These are phyloP conservation scores for Chloromyia formosa DNA, from an alignment of 2,888 invertebrate species.

Conservation along the genomic window DNA sequence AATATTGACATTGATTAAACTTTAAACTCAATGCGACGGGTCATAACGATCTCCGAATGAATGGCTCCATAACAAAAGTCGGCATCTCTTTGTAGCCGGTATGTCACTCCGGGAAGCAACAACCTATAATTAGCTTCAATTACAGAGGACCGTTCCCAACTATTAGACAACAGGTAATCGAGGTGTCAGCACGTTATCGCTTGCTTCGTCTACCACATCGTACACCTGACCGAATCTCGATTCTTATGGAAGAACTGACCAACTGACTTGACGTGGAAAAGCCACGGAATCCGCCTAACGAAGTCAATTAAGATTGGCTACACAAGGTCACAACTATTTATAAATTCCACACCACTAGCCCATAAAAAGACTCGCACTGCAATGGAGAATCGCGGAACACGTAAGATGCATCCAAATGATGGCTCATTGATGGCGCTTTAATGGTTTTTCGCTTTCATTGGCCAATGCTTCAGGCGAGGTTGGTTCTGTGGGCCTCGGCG, in stretches of 20 bases:
- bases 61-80: too few relatives aligned
- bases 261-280: neutral
- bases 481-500: neutral
- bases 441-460: neutral
- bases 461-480: neutral
- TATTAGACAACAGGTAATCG: neutral
- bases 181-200: neutral
- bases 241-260: neutral
- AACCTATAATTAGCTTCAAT: neutral
- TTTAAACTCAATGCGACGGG: too few relatives aligned
- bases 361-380: neutral
- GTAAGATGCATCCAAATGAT: neutral
- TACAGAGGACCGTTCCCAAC: neutral
- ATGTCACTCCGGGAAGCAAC: neutral
- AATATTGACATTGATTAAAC: too few relatives aligned
- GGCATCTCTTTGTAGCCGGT: too few relatives aligned
- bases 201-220: neutral
- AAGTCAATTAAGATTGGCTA: neutral
- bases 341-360: conserved; percentile 1
- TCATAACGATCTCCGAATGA: too few relatives aligned
- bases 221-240: neutral
- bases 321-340: neutral
- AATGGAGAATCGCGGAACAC: neutral
- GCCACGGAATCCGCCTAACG: neutral
- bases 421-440: neutral